Evolutionary conservation across 2,797 vertebrate genomes (phyloP), one percentile per base, ranked within the genome.

Genomic region (Apogon talboti): DNA sequence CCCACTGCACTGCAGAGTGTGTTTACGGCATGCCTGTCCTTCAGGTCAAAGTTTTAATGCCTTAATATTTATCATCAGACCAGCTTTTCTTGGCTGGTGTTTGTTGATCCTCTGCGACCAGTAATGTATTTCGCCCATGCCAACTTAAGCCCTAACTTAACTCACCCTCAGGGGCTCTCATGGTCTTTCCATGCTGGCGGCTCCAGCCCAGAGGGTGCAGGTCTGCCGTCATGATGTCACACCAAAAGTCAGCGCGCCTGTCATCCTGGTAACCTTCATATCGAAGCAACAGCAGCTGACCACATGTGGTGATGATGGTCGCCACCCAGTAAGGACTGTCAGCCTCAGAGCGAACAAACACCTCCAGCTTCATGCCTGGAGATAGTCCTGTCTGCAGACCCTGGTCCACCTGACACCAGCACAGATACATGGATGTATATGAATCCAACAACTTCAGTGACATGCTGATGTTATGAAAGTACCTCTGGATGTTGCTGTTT

Each of bases 321-420:
- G 98, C 97, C 71, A 94, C 92, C 75, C 98, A 96, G 94, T 96
- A 98, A 35, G 96, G 95, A 0, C 87, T 89, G 73, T 96, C 94
- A 1, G 93, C 90, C 61, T 96, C 95, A 11, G 94, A 93, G 56
- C 95, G 95, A 69, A 95, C 92, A 40, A 93, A 94, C 21, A 99
- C 96, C 83, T 99, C 98, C 65, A 99, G 91, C 87, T 96, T 98
- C 98, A 99, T 99, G 55, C 98, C 97, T 1, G 98, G 96, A 15
- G 92, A 89, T 85, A 99, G 95, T 40, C 98, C 98, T 0, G 96
- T 99, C 92, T 98, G 96, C 64, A 96, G 87, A 55, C 96, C 96
- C 52, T 95, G 96, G 82, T 99, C 98, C 92, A 99, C 97, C 98
- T 99, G 79, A 71, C 48, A 33, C 18, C 40, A 19, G 11, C 16